Conservation (phyloP, 2,888 invertebrate species). For the Celastrina argiolus region DNA sequence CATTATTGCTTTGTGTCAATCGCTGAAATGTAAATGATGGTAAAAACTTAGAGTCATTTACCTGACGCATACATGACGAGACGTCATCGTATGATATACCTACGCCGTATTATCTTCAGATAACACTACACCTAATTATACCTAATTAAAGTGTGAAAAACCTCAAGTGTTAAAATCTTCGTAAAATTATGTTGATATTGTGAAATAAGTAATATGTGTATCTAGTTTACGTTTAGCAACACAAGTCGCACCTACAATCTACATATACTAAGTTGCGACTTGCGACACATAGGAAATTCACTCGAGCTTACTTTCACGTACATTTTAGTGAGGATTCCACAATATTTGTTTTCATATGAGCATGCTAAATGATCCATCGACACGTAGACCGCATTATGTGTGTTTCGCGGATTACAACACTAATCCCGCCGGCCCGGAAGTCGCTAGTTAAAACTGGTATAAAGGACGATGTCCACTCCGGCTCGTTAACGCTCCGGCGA, state of each 20-base stretch:
- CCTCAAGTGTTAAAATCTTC: neutral
- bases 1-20: neutral
- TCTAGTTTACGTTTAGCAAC: no score
- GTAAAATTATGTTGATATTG: neutral
- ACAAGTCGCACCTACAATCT: no score
- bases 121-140: neutral
- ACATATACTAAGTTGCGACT: neutral
- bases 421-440: slow-evolving; percentile 1
- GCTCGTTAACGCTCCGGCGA: neutral
- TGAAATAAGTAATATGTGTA: neutral
- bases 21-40: neutral
- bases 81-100: neutral
- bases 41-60: neutral
- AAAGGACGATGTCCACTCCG: neutral
- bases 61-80: neutral
- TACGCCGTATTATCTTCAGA: neutral
- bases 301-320: no score
- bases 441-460: neutral
- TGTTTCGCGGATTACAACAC: slow-evolving; percentile 1
- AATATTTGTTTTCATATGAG: neutral
- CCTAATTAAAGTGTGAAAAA: neutral
- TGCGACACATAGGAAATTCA: neutral
- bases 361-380: neutral
- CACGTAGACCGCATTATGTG: neutral
- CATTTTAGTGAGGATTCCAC: neutral